Evolutionary conservation across 1,140 invertebrate genomes (phyloP).

Genomic region (Magallana ariakensis): DNA sequence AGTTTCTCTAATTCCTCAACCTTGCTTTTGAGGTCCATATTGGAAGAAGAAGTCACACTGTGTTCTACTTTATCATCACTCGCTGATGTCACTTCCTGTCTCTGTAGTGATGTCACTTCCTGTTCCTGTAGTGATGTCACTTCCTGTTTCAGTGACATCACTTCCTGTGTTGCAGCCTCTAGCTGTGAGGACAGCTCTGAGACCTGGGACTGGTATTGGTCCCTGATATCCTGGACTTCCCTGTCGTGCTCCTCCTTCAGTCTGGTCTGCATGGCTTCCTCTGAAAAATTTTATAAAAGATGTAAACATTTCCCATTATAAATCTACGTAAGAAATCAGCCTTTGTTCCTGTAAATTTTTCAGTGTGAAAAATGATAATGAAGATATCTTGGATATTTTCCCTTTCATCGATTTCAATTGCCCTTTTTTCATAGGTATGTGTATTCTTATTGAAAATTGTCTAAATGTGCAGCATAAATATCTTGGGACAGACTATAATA

Average conservation of each 20-base stretch:
- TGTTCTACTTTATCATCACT: conserved; percentile 54
- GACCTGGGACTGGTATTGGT: conserved; percentile 67
- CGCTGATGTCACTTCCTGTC: conserved; percentile 61
- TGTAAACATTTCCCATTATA: too few species aligned
- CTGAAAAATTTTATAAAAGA: conserved; percentile 37
- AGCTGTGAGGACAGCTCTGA: conserved; percentile 59
- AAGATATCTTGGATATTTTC: too few species aligned
- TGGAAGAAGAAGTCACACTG: neutral
- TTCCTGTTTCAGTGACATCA: conserved; percentile 39
- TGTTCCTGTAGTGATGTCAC: neutral
- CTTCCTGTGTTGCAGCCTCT: conserved; percentile 30
- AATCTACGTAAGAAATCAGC: too few species aligned
- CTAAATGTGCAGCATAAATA: too few species aligned
- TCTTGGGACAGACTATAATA: too few species aligned
- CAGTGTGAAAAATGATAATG: too few species aligned
- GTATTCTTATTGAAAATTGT: too few species aligned
- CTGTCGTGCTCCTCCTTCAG: conserved; percentile 56
- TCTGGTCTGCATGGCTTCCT: conserved; percentile 45
- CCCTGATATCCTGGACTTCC: conserved; percentile 63
- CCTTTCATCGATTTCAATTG: too few species aligned
- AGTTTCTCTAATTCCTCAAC: conserved; percentile 59
- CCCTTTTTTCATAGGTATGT: too few species aligned
- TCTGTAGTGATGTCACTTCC: neutral
- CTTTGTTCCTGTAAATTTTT: too few species aligned
- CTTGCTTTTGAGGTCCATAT: neutral